These are phyloP conservation scores for Anguilla pacifica DNA, from an alignment of 2,797 vertebrate species.

Conservation along the genomic window DNA sequence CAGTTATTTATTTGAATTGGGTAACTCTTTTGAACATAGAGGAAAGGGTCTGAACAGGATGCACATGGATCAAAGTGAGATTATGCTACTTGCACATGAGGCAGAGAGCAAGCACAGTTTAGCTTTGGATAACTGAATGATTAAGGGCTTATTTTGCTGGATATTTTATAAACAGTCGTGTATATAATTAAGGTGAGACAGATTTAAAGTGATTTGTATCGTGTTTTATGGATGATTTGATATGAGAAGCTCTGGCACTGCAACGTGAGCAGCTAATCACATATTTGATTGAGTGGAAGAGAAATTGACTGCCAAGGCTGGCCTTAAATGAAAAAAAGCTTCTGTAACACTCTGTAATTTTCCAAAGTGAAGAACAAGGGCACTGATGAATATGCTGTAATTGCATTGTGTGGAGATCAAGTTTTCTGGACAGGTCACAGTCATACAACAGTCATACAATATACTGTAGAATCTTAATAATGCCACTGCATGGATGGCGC, in stretches of 20 bases:
- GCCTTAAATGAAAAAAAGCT: not conserved
- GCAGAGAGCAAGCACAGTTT: not conserved
- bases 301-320: not conserved
- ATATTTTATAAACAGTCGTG: constrained; percentile 18
- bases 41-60: not conserved
- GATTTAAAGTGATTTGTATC: constrained; percentile 9
- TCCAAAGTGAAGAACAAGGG: not conserved
- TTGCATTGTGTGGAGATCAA: not conserved
- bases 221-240: not conserved
- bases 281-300: constrained; percentile 14
- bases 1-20: not conserved
- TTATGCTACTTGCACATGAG: not conserved
- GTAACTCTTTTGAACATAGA: not conserved
- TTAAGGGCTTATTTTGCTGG: not conserved
- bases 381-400: not conserved
- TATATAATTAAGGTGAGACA: constrained; percentile 11
- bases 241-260: not conserved
- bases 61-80: not conserved
- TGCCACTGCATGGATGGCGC: not conserved
- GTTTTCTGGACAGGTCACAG: not conserved
- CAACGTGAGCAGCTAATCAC: not conserved
- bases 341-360: not conserved
- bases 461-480: not conserved
- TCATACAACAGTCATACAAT: not conserved
- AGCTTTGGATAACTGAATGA: not conserved